Evolutionary conservation across 2,113 vertebrate species (phyloP).

Genomic region (Chiloscyllium plagiosum): DNA sequence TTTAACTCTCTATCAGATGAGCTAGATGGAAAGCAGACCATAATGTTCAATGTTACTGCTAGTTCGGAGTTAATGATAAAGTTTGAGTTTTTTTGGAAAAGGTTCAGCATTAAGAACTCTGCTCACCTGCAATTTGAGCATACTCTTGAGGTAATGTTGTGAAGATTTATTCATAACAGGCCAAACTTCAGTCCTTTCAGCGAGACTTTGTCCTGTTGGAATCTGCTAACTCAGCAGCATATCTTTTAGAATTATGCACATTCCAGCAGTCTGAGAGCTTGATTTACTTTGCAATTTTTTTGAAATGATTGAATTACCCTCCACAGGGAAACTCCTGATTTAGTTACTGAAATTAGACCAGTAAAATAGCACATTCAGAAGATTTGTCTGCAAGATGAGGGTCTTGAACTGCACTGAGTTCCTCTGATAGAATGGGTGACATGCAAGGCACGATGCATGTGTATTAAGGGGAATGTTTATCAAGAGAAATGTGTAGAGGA

Average conservation of each 20-base stretch:
- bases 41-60: not conserved
- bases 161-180: not conserved
- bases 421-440: not conserved
- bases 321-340: not conserved
- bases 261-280: not conserved
- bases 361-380: not conserved
- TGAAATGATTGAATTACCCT: not conserved
- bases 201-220: not conserved
- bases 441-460: not conserved
- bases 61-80: not conserved
- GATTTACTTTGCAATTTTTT: not conserved
- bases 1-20: not conserved
- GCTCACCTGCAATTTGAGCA: not conserved
- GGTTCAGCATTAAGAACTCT: not conserved
- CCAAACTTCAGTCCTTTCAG: not conserved
- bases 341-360: not conserved
- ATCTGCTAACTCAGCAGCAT: not conserved
- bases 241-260: not conserved
- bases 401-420: not conserved
- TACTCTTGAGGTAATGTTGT: not conserved
- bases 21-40: not conserved
- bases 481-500: too few species aligned
- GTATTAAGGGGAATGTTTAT: not conserved
- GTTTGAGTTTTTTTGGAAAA: not conserved
- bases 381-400: not conserved